Evolutionary conservation across 2,113 vertebrate genomes (phyloP), one percentile per base, ranked within the genome.

Genomic region (Aegotheles bennettii): DNA sequence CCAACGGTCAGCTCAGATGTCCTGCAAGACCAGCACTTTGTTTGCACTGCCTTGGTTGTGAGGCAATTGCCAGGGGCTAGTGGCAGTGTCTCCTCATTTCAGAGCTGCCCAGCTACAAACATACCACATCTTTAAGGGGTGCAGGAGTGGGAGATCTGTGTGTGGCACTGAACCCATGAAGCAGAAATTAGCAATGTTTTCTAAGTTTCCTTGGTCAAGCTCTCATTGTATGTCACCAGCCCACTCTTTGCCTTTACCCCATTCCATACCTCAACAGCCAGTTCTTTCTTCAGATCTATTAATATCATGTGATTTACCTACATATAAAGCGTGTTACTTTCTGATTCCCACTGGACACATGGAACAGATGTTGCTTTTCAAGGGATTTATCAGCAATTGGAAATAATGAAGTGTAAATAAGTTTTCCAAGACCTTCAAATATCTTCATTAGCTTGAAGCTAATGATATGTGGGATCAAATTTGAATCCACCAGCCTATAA

Each of bases 291-390:
- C 0, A 67, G 47, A 48, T 91, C 85, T 95, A 54, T 95, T 90
- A 86, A 85, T 95, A 96, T 40, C 56, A 56, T 54, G 43, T 92
- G 87, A 90, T 92, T 95, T 96, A 94, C 94, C 94, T 96, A 65
- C 61, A 33, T 69, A 63, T 36, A 61, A 91, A 92, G 33, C 45
- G 29, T 78, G 64, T 63, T 94, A 57, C 83, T 91, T 94, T 93
- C 80, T 89, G 80, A 89, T 94, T 94, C 94, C 86, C 80, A 65
- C 79, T 1, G 26, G 84, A 60, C 86, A 35, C 79, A 89, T 76
- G 92, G 89, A 96, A 59, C 92, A 96, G 95, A 95, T 96, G 95
- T 95, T 94, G 69, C 65, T 79, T 87, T 94, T 92, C 81, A 56
- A 69, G 40, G 54, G 84, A 50, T 87, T 96, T 93, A 73, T 71